Conservation (phyloP, 2,797 vertebrate species). For the Chelidonichthys spinosus region DNA sequence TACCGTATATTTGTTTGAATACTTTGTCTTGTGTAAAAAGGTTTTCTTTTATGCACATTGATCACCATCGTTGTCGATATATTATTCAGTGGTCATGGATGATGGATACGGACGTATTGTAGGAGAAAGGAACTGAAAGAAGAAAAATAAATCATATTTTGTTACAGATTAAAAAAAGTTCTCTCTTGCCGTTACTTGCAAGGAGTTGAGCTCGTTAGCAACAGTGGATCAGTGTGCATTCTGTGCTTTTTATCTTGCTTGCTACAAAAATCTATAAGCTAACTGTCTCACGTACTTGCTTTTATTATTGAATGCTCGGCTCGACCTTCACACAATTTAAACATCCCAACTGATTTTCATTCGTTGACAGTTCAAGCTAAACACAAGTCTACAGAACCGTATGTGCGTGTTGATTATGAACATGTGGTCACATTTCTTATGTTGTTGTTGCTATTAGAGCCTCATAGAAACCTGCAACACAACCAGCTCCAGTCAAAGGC, state of each 20-base stretch:
- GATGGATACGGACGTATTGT: neutral
- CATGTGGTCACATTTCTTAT: neutral
- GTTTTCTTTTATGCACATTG: neutral
- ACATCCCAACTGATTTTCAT: neutral
- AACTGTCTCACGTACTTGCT: neutral
- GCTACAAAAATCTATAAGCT: neutral
- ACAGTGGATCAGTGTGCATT: neutral
- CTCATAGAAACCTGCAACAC: conserved; percentile 4
- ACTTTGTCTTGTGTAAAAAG: neutral
- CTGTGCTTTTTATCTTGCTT: neutral
- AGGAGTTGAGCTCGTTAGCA: neutral
- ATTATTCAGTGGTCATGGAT: neutral
- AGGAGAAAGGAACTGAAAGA: neutral
- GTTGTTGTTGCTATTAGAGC: neutral
- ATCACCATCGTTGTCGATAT: neutral
- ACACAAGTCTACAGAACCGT: neutral
- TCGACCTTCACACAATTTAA: neutral
- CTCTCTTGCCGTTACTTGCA: neutral
- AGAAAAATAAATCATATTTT: neutral
- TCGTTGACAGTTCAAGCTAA: neutral
- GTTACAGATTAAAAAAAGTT: neutral
- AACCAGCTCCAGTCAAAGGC: conserved; percentile 13
- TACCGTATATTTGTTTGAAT: neutral
- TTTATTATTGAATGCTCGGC: neutral
- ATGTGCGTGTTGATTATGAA: neutral